A percentile compares a stretch with the other conserved stretches of the same genome.
phyloP scores from a whole-genome alignment of 1,140 invertebrate species.

The Globodera ellingtonae region DNA sequence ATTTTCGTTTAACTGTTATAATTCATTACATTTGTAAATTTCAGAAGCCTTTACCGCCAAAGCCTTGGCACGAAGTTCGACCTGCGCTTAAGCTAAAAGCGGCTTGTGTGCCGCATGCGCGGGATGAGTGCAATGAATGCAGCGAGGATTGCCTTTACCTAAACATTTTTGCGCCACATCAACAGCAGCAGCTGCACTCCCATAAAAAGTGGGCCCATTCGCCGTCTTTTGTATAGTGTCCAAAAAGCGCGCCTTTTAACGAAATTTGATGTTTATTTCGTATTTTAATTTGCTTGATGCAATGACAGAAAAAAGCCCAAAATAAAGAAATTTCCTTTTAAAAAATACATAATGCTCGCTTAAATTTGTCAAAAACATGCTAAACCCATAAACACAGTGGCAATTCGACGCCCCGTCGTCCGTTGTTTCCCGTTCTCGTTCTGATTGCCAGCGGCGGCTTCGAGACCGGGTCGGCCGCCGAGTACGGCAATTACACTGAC shows the following conservation, averaged over 20 bases:
- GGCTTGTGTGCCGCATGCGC: conserved; percentile 39
- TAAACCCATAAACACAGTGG: too few species aligned
- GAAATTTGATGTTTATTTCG: background rate
- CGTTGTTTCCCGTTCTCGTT: conserved; percentile 28
- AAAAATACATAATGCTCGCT: too few species aligned
- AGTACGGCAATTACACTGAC: background rate
- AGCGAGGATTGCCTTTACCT: conserved; percentile 94
- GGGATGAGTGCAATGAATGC: conserved; percentile 41
- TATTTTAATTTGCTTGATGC: background rate
- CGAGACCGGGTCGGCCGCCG: background rate
- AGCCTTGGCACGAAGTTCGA: conserved; percentile 33
- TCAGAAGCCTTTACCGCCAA: conserved; percentile 37
- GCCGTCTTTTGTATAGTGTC: too few species aligned
- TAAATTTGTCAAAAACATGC: too few species aligned
- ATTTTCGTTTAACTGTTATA: background rate
- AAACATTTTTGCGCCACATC: conserved; percentile 84
- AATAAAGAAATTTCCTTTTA: too few species aligned
- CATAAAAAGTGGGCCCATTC: too few species aligned
- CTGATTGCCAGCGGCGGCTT: conserved; percentile 32
- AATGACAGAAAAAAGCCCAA: background rate
- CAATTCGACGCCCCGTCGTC: background rate
- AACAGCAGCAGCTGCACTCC: background rate
- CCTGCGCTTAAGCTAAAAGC: conserved; percentile 20
- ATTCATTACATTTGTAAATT: background rate
- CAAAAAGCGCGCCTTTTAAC: too few species aligned